A percentile compares a stretch with the other conserved stretches of the same genome.
Conservation (phyloP, 1,140 invertebrate species). For the Drosophila pectinifera region DNA sequence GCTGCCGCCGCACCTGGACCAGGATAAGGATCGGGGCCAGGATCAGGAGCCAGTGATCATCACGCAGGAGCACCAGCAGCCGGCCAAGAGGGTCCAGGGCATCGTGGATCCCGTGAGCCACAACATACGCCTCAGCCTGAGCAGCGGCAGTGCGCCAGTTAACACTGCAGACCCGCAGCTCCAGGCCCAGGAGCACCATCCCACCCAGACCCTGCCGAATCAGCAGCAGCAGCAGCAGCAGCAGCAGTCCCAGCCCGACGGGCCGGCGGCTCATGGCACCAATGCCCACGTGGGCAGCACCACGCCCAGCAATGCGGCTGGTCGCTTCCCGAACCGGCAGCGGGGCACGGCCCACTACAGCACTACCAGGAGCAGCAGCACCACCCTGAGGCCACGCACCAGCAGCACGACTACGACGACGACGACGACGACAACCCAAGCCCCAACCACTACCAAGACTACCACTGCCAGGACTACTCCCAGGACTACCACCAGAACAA, state of each 20-base stretch:
- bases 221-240: conserved; percentile 16
- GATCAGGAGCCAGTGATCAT: conserved; percentile 58
- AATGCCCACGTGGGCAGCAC: conserved; percentile 72
- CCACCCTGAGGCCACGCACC: conserved; percentile 12
- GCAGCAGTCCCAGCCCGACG: conserved; percentile 17
- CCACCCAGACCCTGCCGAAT: not conserved
- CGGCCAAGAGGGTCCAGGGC: conserved; percentile 47
- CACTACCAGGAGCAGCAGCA: conserved; percentile 58
- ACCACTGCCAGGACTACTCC: conserved; percentile 23
- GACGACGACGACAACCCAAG: conserved; percentile 24
- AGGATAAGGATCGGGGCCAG: conserved; percentile 1
- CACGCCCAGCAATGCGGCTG: conserved; percentile 40
- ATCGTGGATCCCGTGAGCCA: conserved; percentile 59
- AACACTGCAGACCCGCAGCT: conserved; percentile 18
- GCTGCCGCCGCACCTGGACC: conserved; percentile 58
- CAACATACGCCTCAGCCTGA: conserved; percentile 66
- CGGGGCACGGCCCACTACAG: conserved; percentile 69
- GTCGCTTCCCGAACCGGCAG: conserved; percentile 56
- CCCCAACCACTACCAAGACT: conserved; percentile 15
- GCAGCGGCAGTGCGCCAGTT: conserved; percentile 48
- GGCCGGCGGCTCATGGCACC: conserved; percentile 59
- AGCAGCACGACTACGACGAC: conserved; percentile 31
- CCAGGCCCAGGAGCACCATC: conserved; percentile 32
- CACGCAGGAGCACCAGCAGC: conserved; percentile 60
- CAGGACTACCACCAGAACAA: conserved; percentile 32